Evolutionary conservation across 2,113 vertebrate genomes (phyloP).

Genomic region (Lampris megalopsis): DNA sequence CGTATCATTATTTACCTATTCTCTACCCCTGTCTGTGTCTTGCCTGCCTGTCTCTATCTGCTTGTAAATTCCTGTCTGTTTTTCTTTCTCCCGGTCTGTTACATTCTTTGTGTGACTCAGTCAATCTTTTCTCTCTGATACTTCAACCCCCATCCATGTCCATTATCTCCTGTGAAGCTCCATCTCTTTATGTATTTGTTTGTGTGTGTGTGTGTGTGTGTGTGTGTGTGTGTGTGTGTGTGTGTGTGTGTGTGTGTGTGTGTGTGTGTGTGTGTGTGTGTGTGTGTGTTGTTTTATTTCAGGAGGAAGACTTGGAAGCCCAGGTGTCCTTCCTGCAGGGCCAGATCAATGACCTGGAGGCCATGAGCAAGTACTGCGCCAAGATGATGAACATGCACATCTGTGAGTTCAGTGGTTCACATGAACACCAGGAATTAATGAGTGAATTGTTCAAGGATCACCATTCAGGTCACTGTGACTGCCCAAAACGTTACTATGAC

Average conservation of each 20-base stretch:
- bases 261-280: constrained; percentile 20
- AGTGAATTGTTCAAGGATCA: too few relatives aligned
- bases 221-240: constrained; percentile 1
- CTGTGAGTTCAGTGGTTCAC: constrained; percentile 83
- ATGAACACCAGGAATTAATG: too few relatives aligned
- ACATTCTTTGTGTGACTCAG: neutral
- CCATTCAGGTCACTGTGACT: neutral
- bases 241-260: neutral
- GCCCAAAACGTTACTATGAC: too few relatives aligned
- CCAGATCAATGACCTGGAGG: constrained; percentile 96
- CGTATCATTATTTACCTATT: neutral
- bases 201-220: constrained; percentile 10
- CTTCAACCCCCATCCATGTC: neutral
- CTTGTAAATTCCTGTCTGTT: too few relatives aligned
- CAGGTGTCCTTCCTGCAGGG: constrained; percentile 98
- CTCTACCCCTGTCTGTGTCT: neutral
- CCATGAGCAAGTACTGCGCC: constrained; percentile 99
- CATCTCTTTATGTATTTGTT: constrained; percentile 1
- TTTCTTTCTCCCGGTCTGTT: neutral
- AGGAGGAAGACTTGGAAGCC: constrained; percentile 97
- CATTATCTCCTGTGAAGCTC: neutral
- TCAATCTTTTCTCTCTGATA: neutral
- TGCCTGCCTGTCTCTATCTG: neutral
- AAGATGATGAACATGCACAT: constrained; percentile 97
- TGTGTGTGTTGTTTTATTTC: constrained; percentile 52